These are phyloP conservation scores for Sthenelais limicola DNA, from an alignment of 2,888 invertebrate genomes.

Conservation along the genomic window DNA sequence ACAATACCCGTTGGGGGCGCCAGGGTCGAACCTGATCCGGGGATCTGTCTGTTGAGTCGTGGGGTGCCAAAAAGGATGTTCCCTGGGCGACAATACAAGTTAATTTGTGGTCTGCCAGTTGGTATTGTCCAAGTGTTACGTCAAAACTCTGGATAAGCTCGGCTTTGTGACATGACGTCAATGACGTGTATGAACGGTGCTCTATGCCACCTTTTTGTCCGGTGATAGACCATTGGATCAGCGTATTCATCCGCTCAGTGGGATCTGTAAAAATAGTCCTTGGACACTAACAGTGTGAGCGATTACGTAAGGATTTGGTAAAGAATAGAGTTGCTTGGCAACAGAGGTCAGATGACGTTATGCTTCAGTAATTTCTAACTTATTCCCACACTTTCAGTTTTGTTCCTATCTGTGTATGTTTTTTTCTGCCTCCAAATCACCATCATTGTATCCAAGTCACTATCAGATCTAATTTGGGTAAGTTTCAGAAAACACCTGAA, in stretches of 20 bases:
- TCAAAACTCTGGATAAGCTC: background rate
- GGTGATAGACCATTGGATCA: background rate
- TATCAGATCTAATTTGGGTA: too few species aligned
- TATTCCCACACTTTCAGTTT: background rate
- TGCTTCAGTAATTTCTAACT: constrained; percentile 4
- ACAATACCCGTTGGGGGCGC: too few species aligned
- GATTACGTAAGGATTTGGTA: constrained; percentile 21
- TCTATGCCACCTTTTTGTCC: constrained; percentile 31
- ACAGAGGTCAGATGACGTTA: background rate
- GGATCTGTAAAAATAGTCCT: constrained; percentile 30
- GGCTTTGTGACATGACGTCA: constrained; percentile 24
- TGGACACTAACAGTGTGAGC: background rate
- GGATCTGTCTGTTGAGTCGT: too few species aligned
- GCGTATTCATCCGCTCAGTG: background rate
- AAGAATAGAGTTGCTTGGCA: constrained; percentile 1
- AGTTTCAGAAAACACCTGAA: too few species aligned
- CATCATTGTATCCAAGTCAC: too few species aligned
- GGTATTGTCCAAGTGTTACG: background rate
- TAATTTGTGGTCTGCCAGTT: constrained; percentile 6
- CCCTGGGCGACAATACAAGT: constrained; percentile 21
- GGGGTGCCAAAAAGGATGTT: background rate
- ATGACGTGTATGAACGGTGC: constrained; percentile 17
- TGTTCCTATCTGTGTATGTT: too few species aligned
- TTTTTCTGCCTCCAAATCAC: too few species aligned
- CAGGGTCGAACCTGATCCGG: too few species aligned